phyloP scores from a whole-genome alignment of 2,888 invertebrate genomes.

The Ptilodon capucinus region DNA sequence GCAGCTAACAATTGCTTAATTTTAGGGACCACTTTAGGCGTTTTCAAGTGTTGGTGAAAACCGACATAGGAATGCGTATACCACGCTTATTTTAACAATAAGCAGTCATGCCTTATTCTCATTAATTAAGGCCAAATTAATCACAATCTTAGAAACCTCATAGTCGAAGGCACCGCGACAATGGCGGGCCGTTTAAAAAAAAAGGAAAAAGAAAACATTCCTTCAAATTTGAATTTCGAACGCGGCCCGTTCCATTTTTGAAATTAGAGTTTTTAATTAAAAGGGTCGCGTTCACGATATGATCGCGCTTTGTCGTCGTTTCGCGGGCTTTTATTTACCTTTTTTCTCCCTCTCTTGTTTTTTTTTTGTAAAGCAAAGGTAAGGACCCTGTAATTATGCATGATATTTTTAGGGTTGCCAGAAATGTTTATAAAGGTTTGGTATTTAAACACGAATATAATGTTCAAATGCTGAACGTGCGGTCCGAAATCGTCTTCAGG shows the following conservation, averaged over 20 bases:
- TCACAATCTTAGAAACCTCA: background rate
- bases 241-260: conserved; percentile 44
- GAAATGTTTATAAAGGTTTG: conserved; percentile 17
- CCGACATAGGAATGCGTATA: too few species aligned
- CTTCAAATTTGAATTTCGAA: conserved; percentile 35
- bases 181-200: conserved; percentile 29
- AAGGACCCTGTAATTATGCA: conserved; percentile 33
- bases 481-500: too few species aligned
- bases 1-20: too few species aligned
- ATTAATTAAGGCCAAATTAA: background rate
- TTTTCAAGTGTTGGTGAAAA: too few species aligned
- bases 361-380: conserved; percentile 33
- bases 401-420: conserved; percentile 16
- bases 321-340: conserved; percentile 32
- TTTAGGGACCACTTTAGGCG: too few species aligned
- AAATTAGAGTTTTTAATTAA: conserved; percentile 56
- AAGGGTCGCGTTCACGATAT: conserved; percentile 49
- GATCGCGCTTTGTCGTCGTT: conserved; percentile 49
- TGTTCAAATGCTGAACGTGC: background rate
- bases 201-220: conserved; percentile 24
- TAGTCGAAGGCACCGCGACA: conserved; percentile 9
- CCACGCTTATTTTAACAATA: too few species aligned
- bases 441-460: conserved; percentile 16
- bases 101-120: background rate
- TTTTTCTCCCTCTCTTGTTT: conserved; percentile 26